Conservation (phyloP, 2,888 invertebrate genomes). For the Baronia brevicornis region DNA sequence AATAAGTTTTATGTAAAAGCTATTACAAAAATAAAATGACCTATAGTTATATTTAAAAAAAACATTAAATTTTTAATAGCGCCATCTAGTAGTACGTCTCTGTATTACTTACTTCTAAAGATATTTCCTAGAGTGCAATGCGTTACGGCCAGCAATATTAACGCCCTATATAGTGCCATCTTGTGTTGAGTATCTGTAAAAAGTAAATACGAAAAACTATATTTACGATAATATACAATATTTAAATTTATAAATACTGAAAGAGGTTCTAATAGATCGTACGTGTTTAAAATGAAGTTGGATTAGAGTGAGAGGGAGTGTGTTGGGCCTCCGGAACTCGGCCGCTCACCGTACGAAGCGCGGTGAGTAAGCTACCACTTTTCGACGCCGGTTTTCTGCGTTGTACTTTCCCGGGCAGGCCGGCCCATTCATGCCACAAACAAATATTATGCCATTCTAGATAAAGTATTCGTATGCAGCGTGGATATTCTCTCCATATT, state of each 20-base stretch:
- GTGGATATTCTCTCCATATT: no score
- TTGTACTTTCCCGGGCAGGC: no score
- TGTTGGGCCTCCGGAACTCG: no score
- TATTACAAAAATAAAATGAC: neutral
- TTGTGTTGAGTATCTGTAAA: constrained; percentile 37
- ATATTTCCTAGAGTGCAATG: constrained; percentile 32
- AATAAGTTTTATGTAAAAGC: constrained; percentile 2
- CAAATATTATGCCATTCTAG: no score
- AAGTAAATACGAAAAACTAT: constrained; percentile 15
- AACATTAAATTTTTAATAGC: neutral
- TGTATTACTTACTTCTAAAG: constrained; percentile 41
- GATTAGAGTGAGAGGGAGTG: neutral
- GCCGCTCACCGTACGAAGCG: no score
- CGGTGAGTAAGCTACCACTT: no score
- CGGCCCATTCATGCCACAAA: no score
- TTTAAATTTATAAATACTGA: neutral
- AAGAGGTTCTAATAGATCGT: neutral
- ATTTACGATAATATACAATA: neutral
- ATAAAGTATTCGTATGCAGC: no score
- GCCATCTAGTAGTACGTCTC: constrained; percentile 13
- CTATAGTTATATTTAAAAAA: neutral
- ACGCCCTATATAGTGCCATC: constrained; percentile 43
- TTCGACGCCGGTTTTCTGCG: no score
- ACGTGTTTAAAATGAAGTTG: neutral
- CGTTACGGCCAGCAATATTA: constrained; percentile 38